Evolutionary conservation across 2,797 vertebrate genomes (phyloP).

Genomic region (Megalops cyprinoides): DNA sequence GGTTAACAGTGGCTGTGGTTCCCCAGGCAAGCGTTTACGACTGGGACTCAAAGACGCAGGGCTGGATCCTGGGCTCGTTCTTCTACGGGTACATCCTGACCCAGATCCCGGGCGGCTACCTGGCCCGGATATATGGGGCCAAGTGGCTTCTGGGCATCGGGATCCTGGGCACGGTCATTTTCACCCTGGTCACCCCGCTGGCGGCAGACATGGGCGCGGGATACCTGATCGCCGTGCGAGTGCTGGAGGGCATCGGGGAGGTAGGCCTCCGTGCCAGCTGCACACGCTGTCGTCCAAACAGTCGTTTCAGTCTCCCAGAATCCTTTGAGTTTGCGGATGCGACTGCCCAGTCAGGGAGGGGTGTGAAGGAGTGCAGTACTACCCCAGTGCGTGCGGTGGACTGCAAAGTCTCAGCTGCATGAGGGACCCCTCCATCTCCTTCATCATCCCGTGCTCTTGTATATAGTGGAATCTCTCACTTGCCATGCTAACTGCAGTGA

Average conservation of each 20-base stretch:
- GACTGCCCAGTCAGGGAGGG: no score
- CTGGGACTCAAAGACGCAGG: slow-evolving; percentile 93
- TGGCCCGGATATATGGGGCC: slow-evolving; percentile 85
- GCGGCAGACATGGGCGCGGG: slow-evolving; percentile 87
- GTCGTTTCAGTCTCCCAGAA: no score
- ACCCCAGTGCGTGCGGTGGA: no score
- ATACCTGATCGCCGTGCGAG: slow-evolving; percentile 87
- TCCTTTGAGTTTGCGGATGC: no score
- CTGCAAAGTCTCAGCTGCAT: no score
- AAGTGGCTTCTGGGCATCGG: slow-evolving; percentile 90
- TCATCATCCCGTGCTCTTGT: not conserved
- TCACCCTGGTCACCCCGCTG: slow-evolving; percentile 90
- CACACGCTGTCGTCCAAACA: no score
- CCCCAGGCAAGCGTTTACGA: slow-evolving; percentile 85
- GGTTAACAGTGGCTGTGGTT: not conserved
- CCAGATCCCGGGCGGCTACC: slow-evolving; percentile 92
- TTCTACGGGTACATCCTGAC: slow-evolving; percentile 99
- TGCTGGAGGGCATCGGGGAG: slow-evolving; percentile 93
- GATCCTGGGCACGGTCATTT: slow-evolving; percentile 83
- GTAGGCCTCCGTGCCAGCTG: slow-evolving; percentile 59
- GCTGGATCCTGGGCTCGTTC: slow-evolving; percentile 97
- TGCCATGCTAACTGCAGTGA: no score
- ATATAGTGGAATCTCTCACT: not conserved
- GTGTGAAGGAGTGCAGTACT: no score
- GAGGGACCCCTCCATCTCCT: not conserved